phyloP scores from a whole-genome alignment of 2,797 vertebrate genomes.

The Enteromius anoplus region DNA sequence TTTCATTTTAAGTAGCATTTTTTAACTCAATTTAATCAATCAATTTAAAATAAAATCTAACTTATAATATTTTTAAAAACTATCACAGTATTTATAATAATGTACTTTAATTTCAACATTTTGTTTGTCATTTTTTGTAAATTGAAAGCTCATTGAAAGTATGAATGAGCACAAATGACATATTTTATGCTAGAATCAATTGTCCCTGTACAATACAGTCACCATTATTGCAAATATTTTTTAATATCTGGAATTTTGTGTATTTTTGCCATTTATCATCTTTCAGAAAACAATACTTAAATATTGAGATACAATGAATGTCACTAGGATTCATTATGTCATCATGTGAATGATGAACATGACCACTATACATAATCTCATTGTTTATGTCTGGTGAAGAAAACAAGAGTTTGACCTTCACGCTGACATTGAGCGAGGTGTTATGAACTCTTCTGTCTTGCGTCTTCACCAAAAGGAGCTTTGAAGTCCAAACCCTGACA shows the following conservation, averaged over 20 bases:
- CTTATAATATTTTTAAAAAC: neutral
- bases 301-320: neutral
- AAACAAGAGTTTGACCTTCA: neutral
- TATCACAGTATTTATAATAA: too few species aligned
- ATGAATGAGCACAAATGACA: too few species aligned
- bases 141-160: too few species aligned
- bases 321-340: neutral
- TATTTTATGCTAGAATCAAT: too few species aligned
- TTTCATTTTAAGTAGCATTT: too few species aligned
- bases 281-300: neutral
- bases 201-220: too few species aligned
- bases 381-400: neutral
- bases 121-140: too few species aligned
- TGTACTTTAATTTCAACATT: neutral
- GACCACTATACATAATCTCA: neutral
- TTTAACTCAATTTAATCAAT: too few species aligned
- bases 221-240: too few species aligned
- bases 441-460: slow-evolving; percentile 71
- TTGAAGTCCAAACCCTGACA: slow-evolving; percentile 71
- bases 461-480: slow-evolving; percentile 75
- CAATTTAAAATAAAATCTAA: neutral
- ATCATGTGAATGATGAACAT: neutral
- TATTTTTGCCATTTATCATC: neutral
- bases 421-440: slow-evolving; percentile 40
- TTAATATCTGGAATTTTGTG: too few species aligned